Evolutionary conservation across 2,888 invertebrate species (phyloP).

Genomic region (Syrphus vitripennis): DNA sequence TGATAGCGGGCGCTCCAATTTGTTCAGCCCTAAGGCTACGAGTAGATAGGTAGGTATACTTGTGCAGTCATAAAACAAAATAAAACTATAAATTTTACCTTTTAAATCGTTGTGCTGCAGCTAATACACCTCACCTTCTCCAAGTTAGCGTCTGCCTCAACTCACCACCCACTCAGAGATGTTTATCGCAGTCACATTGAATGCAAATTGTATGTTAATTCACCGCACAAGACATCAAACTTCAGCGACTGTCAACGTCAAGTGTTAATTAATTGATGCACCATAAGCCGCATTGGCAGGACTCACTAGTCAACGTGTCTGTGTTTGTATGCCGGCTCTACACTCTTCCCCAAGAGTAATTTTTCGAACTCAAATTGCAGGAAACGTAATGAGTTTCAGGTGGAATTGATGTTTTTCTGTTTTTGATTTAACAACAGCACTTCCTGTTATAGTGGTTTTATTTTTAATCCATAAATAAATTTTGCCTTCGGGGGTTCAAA

Average conservation of each 20-base stretch:
- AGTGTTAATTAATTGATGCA: slow-evolving; percentile 71
- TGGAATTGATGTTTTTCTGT: not conserved
- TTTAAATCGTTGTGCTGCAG: slow-evolving; percentile 36
- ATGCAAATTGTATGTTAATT: slow-evolving; percentile 70
- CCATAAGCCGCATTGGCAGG: slow-evolving; percentile 67
- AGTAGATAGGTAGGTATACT: too few relatives aligned
- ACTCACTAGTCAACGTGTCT: not conserved
- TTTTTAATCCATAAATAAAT: not conserved
- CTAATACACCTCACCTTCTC: not conserved
- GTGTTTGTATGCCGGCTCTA: slow-evolving; percentile 1
- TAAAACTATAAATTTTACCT: slow-evolving; percentile 26
- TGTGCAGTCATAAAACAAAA: slow-evolving; percentile 27
- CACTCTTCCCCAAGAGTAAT: slow-evolving; percentile 18
- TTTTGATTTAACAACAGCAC: not conserved
- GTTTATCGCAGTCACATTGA: slow-evolving; percentile 65
- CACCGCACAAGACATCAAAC: slow-evolving; percentile 68
- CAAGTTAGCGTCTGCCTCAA: not conserved
- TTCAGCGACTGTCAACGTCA: slow-evolving; percentile 66
- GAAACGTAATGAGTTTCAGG: not conserved
- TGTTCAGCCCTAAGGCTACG: not conserved
- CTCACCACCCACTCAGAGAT: slow-evolving; percentile 32
- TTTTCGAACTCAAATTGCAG: not conserved
- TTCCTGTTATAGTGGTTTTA: not conserved
- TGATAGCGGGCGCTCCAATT: not conserved
- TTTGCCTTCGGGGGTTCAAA: not conserved